Conservation (phyloP, 2,797 vertebrate species). For the Geotrypetes seraphini region DNA sequence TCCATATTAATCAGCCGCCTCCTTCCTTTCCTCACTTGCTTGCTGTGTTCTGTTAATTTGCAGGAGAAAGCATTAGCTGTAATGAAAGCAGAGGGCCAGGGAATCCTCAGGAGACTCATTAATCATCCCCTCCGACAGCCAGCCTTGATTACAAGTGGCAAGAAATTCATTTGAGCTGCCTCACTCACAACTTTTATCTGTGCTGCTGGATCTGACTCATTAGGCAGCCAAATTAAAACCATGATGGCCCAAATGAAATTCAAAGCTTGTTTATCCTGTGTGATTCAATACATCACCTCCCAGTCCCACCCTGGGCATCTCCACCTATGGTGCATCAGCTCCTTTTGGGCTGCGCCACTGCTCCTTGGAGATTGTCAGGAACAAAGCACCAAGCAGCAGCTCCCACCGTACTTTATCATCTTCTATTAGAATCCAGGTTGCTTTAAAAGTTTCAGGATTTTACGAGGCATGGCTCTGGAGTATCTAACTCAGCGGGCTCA, state of each 20-base stretch:
- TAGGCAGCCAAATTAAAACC: conserved; percentile 93
- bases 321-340: too few relatives aligned
- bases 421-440: too few relatives aligned
- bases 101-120: conserved; percentile 90
- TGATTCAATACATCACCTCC: conserved; percentile 87
- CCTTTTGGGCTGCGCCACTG: too few relatives aligned
- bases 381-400: too few relatives aligned
- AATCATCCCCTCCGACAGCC: conserved; percentile 94
- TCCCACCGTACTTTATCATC: too few relatives aligned
- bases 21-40: background rate
- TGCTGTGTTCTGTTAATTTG: conserved; percentile 21
- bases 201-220: conserved; percentile 91
- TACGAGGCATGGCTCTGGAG: too few relatives aligned
- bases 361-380: too few relatives aligned
- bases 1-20: too few relatives aligned
- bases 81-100: conserved; percentile 88
- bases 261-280: conserved; percentile 95
- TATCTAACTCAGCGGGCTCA: too few relatives aligned
- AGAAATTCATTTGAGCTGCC: conserved; percentile 93
- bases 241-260: conserved; percentile 95
- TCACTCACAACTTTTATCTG: conserved; percentile 95
- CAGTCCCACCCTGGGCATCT: conserved; percentile 29
- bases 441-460: too few relatives aligned
- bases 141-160: conserved; percentile 97
- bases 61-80: too few relatives aligned